Evolutionary conservation across 1,140 invertebrate species (phyloP), one percentile per base, ranked within the genome.

Genomic region (Artemia franciscana): DNA sequence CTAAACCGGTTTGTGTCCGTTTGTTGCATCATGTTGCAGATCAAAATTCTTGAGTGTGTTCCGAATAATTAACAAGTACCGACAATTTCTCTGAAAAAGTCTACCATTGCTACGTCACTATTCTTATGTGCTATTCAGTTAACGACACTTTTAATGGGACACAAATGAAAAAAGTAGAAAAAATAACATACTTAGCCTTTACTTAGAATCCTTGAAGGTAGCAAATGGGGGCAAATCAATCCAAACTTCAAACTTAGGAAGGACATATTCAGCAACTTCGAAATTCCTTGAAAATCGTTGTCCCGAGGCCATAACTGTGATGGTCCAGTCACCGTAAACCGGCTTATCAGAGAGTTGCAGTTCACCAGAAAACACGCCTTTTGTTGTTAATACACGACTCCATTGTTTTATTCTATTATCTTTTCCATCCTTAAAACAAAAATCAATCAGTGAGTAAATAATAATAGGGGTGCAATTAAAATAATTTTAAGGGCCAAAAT

Each of bases 281-380:
- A 94, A 83, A 3, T 72, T 74, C 68, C 84, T 84, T 56, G 78
- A 79, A 67, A 82, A 85, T 0, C 73, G 80, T 71, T 85, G 81
- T 39, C 72, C 79, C 18, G 77, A 73, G 1, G 80, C 73, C 28
- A 76, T 72, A 9, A 83, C 82, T 57, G 79, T 79, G 60, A 96
- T 86, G 56, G 79, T 84, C 91, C 92, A 97, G 67, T 83, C 80
- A n/a, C 91, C 92, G 5, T 94, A 75, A n/a, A 90, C 84, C 0
- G 91, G 89, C 63, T 84, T 82, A 21, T 84, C 77, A 5, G 88
- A 88, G 1, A 97, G 72, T 66, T 83, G 79, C 1, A 95, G 71
- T 67, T 94, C 84, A 0, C 78, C 80, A 2, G 81, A 79, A 67
- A 86, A 88, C 2, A 91, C 80, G 4, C 89, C 89, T 65, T 81